A percentile compares a stretch with the other conserved stretches of the same genome.
phyloP scores from a whole-genome alignment of 2,797 vertebrate species.

The Acanthiza pusilla region DNA sequence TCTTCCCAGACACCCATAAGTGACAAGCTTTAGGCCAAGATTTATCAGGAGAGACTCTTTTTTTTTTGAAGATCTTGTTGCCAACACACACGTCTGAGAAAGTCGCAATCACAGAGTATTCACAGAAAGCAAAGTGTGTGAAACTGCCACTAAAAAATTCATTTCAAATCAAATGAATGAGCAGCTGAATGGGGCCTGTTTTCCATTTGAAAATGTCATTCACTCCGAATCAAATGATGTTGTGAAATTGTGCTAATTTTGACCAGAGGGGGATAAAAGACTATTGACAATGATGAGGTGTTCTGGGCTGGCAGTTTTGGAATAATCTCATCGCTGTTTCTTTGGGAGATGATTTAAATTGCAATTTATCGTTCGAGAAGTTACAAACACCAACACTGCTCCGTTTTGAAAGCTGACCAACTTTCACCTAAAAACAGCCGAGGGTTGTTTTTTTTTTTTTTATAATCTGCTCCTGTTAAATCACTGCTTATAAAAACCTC shows the following conservation, averaged over 20 bases:
- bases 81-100: neutral
- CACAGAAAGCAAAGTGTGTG: neutral
- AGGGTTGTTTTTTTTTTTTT: neutral
- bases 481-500: slow-evolving; percentile 4
- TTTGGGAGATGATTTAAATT: neutral
- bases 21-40: slow-evolving; percentile 23
- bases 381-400: neutral
- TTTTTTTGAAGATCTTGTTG: neutral
- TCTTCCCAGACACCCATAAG: slow-evolving; percentile 6
- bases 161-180: neutral
- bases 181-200: neutral
- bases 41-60: neutral
- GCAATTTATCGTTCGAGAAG: neutral
- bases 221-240: neutral
- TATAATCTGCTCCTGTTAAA: neutral
- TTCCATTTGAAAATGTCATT: neutral
- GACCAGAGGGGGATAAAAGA: neutral
- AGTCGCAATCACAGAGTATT: neutral
- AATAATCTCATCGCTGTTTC: neutral
- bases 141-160: neutral
- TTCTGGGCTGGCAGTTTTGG: neutral
- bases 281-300: neutral
- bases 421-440: neutral
- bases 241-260: slow-evolving; percentile 6
- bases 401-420: neutral